A percentile compares a stretch with the other conserved stretches of the same genome.
These are phyloP conservation scores for Pelmatolapia mariae DNA, from an alignment of 2,113 vertebrate species.

Conservation along the genomic window DNA sequence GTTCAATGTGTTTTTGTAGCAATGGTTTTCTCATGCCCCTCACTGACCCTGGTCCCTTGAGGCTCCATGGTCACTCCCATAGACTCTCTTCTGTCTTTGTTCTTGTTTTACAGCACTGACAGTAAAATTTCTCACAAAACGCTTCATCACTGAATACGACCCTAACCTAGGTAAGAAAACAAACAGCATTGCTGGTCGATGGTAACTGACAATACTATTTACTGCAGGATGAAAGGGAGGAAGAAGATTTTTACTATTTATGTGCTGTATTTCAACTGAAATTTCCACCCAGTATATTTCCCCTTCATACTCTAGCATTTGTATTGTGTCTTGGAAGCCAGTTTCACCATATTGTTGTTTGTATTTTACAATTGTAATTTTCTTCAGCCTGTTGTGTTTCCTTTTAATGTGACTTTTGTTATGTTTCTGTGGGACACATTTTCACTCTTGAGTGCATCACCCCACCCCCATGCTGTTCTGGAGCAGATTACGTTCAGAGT, in stretches of 20 bases:
- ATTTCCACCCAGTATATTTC: background rate
- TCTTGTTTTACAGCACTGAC: background rate
- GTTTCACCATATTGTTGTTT: background rate
- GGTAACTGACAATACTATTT: background rate
- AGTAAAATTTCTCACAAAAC: slow-evolving; percentile 3
- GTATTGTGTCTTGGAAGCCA: background rate
- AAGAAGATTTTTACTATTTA: background rate
- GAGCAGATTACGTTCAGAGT: background rate
- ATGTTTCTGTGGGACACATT: background rate
- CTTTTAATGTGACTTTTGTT: background rate
- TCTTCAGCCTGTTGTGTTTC: background rate
- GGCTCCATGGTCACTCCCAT: background rate
- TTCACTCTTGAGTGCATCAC: background rate
- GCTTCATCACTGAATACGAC: slow-evolving; percentile 13
- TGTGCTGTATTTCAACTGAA: background rate
- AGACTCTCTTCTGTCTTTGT: background rate
- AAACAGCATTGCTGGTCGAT: background rate
- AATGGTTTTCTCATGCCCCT: background rate
- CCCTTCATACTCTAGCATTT: background rate
- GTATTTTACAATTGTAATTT: background rate
- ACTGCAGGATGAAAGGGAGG: background rate
- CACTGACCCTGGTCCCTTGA: background rate
- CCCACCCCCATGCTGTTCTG: background rate
- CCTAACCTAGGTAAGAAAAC: background rate
- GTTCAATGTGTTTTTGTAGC: background rate